Base-by-base conservation (phyloP, 2,888 invertebrate species). In the Hirtodrosophila alboralis region DNA sequence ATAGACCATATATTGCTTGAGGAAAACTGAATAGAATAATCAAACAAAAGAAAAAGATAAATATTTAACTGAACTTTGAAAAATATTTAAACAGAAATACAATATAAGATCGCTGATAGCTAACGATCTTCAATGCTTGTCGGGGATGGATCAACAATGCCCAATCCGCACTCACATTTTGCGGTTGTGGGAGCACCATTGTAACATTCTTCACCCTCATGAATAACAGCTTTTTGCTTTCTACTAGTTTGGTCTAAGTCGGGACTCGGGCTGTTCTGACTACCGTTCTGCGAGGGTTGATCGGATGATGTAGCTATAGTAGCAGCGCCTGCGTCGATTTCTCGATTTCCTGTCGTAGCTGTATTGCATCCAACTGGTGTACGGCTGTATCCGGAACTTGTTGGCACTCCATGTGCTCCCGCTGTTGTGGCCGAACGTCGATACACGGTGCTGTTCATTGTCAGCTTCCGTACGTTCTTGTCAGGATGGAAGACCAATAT, bases 401-500 rank as follows among this genome's bases (percentile, higher is more conserved):
- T 78, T 1, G 68, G 59, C 0, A 54, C 58, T 2, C 62, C 79
- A 3, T 64, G 83, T 4, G 30, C 63, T 0, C 74, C 77, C 16
- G 69, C 64, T 4, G 84, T 64, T 5, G 72, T 69, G 0, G 79
- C 88, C 1, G 88, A 88, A 3, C 88, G 83, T 28, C 87, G 58
- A 31, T 89, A 89, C 2, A 89, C 89, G 0, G 88, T 88, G 48
- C 88, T 89, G 30, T 89, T 89, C 89, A 89, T 89, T 1, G 89
- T 89, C 27, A 89, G 53, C 47, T 89, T 89, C 2, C 95, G 92
- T 2, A 95, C 94, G 87, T 95, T 96, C 88, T 95, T 95, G 89
- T 95, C 94, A 0, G 95, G 95, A 88, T 95, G 95, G 85, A 94
- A 95, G 8, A 95, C 91, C 9, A 95, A 94, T 68, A 96, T 93